Evolutionary conservation across 2,888 invertebrate genomes (phyloP).

Genomic region (Oxytorus armatus): DNA sequence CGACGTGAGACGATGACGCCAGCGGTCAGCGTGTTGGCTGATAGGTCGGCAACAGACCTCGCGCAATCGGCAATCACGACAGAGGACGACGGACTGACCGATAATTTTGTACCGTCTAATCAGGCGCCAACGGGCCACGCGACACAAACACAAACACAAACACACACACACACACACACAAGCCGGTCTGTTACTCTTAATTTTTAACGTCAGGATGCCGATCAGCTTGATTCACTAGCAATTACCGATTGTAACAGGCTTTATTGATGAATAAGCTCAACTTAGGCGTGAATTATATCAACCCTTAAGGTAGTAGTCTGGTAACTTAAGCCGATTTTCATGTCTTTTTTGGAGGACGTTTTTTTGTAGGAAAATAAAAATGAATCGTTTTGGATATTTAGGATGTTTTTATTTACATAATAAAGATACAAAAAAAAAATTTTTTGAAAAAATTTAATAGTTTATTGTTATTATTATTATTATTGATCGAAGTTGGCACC

Average conservation of each 20-base stretch:
- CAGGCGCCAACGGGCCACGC: constrained; percentile 65
- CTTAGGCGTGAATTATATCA: constrained; percentile 9
- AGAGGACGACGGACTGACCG: constrained; percentile 40
- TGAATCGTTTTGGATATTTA: too few relatives aligned
- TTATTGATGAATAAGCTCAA: constrained; percentile 22
- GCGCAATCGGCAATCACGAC: constrained; percentile 49
- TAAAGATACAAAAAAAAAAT: too few relatives aligned
- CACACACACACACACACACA: not conserved
- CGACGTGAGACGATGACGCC: constrained; percentile 54
- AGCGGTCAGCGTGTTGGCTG: constrained; percentile 43
- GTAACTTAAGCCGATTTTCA: too few relatives aligned
- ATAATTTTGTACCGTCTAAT: constrained; percentile 62
- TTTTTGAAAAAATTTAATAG: too few relatives aligned
- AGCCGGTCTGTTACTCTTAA: not conserved
- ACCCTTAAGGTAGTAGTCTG: too few relatives aligned
- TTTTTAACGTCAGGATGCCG: constrained; percentile 1
- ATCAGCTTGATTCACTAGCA: constrained; percentile 15
- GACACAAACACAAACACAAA: constrained; percentile 27
- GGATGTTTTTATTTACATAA: too few relatives aligned
- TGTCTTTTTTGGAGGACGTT: too few relatives aligned
- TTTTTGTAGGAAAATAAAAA: too few relatives aligned
- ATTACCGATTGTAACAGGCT: constrained; percentile 10
- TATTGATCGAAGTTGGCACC: too few relatives aligned
- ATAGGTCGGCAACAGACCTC: constrained; percentile 23
- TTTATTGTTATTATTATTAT: too few relatives aligned